These are phyloP conservation scores for Brachypteracias leptosomus DNA, from an alignment of 2,113 vertebrate species.

Conservation along the genomic window DNA sequence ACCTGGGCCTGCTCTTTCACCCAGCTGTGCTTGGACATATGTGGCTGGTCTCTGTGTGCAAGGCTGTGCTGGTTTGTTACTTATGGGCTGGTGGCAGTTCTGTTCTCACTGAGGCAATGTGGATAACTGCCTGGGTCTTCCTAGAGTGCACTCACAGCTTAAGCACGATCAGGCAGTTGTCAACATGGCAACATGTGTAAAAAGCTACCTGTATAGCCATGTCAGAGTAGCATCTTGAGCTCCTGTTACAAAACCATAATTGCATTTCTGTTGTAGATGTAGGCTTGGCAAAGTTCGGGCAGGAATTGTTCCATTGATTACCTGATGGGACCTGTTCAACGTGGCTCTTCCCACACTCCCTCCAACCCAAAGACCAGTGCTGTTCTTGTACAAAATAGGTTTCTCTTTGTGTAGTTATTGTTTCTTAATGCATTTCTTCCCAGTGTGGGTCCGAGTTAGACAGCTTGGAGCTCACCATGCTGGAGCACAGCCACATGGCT, in stretches of 20 bases:
- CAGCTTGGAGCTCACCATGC: neutral
- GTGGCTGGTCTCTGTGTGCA: neutral
- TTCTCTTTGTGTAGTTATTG: neutral
- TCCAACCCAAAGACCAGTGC: neutral
- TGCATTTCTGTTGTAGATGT: neutral
- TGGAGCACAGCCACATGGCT: neutral
- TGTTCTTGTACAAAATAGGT: neutral
- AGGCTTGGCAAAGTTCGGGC: constrained; percentile 14
- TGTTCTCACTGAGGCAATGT: neutral
- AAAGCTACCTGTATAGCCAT: neutral
- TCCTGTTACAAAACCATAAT: constrained; percentile 22
- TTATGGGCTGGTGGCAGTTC: neutral
- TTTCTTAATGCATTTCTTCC: neutral
- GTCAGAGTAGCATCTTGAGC: neutral
- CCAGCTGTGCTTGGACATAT: neutral
- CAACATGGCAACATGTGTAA: neutral
- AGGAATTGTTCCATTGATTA: constrained; percentile 23
- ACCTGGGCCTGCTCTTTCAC: neutral
- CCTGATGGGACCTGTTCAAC: neutral
- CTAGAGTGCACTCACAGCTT: neutral
- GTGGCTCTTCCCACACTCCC: neutral
- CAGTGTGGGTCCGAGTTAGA: neutral
- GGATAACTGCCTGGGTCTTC: neutral
- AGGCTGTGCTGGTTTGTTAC: neutral
- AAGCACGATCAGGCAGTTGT: neutral